These are phyloP conservation scores for Hemaris fuciformis DNA, from an alignment of 2,888 invertebrate species.

Conservation along the genomic window DNA sequence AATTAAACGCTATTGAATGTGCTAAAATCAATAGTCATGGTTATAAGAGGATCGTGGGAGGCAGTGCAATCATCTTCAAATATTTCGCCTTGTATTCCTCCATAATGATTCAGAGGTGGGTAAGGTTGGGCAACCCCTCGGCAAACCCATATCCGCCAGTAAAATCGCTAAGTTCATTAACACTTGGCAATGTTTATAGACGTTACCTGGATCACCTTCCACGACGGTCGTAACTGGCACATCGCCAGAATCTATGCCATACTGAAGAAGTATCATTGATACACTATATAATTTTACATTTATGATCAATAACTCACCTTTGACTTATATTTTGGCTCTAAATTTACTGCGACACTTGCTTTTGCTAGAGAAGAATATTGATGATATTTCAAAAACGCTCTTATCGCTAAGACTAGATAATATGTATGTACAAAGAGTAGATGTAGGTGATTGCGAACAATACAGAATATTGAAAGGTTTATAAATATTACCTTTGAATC, in stretches of 20 bases:
- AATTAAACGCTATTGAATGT: too few species aligned
- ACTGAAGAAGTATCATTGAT: not conserved
- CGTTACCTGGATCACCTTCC: constrained; percentile 46
- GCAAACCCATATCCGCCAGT: not conserved
- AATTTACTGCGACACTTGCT: not conserved
- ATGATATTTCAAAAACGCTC: too few species aligned
- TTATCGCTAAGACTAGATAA: too few species aligned
- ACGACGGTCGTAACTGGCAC: not conserved
- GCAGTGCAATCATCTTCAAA: too few species aligned
- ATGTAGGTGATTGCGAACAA: too few species aligned
- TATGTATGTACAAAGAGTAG: too few species aligned
- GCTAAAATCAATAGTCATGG: too few species aligned
- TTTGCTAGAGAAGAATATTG: too few species aligned
- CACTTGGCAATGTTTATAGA: constrained; percentile 61
- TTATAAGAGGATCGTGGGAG: too few species aligned
- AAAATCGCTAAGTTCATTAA: constrained; percentile 67
- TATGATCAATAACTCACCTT: not conserved
- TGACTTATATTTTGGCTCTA: not conserved
- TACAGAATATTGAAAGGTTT: too few species aligned
- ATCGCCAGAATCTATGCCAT: constrained; percentile 18
- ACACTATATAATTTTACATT: not conserved
- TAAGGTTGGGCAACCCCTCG: constrained; percentile 1
- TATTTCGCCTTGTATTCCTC: not conserved
- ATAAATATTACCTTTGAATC: too few species aligned
- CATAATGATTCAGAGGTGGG: not conserved